Conservation (phyloP, 2,888 invertebrate species). For the Drosophila mulleri region DNA sequence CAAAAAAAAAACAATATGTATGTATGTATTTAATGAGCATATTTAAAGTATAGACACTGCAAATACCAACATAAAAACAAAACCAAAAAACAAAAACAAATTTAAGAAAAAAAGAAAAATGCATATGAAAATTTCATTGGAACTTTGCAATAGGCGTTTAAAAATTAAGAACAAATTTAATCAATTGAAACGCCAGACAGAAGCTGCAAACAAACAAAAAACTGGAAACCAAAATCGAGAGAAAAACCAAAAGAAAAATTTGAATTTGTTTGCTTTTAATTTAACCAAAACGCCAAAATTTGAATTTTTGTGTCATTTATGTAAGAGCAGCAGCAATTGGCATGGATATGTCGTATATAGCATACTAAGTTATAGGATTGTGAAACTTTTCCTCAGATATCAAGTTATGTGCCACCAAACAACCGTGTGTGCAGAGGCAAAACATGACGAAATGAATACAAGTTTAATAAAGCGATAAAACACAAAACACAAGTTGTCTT, state of each 20-base stretch:
- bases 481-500: constrained; percentile 26
- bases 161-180: constrained; percentile 45
- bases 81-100: constrained; percentile 34
- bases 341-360: constrained; percentile 46
- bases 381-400: constrained; percentile 49
- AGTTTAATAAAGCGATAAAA: constrained; percentile 79
- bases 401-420: constrained; percentile 46
- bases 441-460: constrained; percentile 78
- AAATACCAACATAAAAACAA: constrained; percentile 35
- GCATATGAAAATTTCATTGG: constrained; percentile 46
- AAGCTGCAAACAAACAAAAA: constrained; percentile 52
- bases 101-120: constrained; percentile 26
- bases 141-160: constrained; percentile 56
- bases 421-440: constrained; percentile 43
- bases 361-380: constrained; percentile 54
- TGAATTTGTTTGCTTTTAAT: constrained; percentile 56
- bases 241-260: constrained; percentile 26
- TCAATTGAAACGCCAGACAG: constrained; percentile 62
- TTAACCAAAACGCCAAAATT: constrained; percentile 64
- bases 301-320: constrained; percentile 47
- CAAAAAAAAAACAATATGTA: constrained; percentile 49
- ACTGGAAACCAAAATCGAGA: constrained; percentile 27
- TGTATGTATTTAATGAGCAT: constrained; percentile 60
- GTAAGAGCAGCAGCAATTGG: constrained; percentile 48
- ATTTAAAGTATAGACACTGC: constrained; percentile 68